Evolutionary conservation across 2,888 invertebrate species (phyloP).

Genomic region (Pecten maximus): DNA sequence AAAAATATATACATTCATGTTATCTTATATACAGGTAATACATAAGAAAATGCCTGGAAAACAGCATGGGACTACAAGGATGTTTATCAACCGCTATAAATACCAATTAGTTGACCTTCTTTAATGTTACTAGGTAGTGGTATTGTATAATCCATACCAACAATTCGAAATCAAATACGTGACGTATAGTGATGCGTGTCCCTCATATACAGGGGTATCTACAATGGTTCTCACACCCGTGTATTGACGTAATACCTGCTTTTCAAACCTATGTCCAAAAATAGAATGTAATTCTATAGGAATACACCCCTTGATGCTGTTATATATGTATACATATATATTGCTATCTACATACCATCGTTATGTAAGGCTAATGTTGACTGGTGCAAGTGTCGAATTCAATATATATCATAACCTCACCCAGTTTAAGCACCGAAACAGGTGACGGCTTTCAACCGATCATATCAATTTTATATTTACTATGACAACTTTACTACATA

Average conservation of each 20-base stretch:
- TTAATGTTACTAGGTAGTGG: neutral
- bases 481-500: neutral
- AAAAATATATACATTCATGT: neutral
- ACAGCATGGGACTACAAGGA: neutral
- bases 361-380: neutral
- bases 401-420: neutral
- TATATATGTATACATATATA: neutral
- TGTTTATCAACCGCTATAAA: no score
- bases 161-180: neutral
- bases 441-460: neutral
- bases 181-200: neutral
- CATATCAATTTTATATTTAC: conserved; percentile 9
- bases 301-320: neutral
- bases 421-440: neutral
- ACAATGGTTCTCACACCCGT: neutral
- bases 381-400: neutral
- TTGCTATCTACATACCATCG: neutral
- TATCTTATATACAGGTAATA: neutral
- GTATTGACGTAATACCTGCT: neutral
- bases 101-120: neutral
- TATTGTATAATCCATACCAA: no score
- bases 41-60: neutral
- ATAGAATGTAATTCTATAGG: neutral
- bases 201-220: neutral
- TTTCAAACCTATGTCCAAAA: neutral